Base-by-base conservation (phyloP, 1,140 invertebrate species). In the Zaprionus ornatus region DNA sequence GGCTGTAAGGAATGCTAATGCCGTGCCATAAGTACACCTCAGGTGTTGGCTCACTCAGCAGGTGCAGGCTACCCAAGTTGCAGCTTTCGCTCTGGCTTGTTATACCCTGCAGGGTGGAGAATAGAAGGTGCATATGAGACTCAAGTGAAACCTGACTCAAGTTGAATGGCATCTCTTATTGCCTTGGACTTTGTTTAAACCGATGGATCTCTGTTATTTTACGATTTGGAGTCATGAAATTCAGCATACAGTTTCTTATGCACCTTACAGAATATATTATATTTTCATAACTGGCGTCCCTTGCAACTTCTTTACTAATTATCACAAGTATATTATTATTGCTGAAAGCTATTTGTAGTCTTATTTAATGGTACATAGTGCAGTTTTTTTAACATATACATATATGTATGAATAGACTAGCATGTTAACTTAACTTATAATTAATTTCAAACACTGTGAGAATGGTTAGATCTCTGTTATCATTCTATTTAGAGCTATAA, bases 1-100 rank as follows among this genome's bases (percentile, higher is more conserved):
- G 80, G 83, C 84, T 88, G 84, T 88, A 90, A 88, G 85, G 84
- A 88, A 88, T 88, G 85, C 84, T 88, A 88, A 88, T 88, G 84
- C 85, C 80, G 67, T 73, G 71, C 77, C 85, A 81, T 84, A 88
- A 88, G 84, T 88, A 80, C 85, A 88, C 85, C 84, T 88, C 84
- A 88, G 84, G 84, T 88, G 84, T 80, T 80, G 76, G 65, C 69
- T 71, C 57, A 70, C 29, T 70, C 48, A 45, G 4, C 45, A 21
- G 9, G 17, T 21, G 42, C 67, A 15, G 42, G 29, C 29, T 32
- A 32, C 29, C 29, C 9, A 32, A 32, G 15, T 66, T 61, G 21
- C 29, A 13, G n/a, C 40, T 54, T 67, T 48, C 54, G 65, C 63
- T 48, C 17, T 12, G 63, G 35, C 23, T 48, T 62, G 57, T 54